A percentile compares a stretch with the other conserved stretches of the same genome.
Evolutionary conservation across 1,140 invertebrate species (phyloP).

Genomic region (Thaumetopoea pityocampa): DNA sequence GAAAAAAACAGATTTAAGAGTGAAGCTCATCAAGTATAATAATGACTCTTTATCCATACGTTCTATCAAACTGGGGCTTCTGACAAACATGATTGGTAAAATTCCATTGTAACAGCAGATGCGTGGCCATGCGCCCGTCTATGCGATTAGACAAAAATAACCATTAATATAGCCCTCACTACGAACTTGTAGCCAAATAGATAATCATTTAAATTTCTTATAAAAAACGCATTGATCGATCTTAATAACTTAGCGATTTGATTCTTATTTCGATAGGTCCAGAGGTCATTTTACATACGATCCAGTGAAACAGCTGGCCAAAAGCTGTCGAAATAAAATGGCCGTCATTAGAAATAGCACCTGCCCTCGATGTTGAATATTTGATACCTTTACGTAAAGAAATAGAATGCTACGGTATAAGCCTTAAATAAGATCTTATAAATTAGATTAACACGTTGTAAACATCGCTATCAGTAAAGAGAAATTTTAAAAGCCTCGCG

Average conservation of each 20-base stretch:
- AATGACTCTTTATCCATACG: no score
- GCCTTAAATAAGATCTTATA: neutral
- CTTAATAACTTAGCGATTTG: neutral
- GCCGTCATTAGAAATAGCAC: slow-evolving; percentile 37
- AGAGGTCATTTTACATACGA: slow-evolving; percentile 15
- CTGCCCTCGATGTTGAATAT: slow-evolving; percentile 45
- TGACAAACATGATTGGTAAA: slow-evolving; percentile 5
- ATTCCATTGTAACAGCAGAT: slow-evolving; percentile 25
- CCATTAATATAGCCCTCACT: slow-evolving; percentile 20
- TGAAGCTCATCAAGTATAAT: no score
- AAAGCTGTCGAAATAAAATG: slow-evolving; percentile 39
- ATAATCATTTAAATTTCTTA: slow-evolving; percentile 5
- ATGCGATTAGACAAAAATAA: slow-evolving; percentile 24
- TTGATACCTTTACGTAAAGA: slow-evolving; percentile 10
- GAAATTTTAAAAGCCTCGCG: no score
- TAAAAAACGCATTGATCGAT: slow-evolving; percentile 12
- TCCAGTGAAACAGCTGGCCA: slow-evolving; percentile 21
- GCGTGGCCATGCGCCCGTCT: slow-evolving; percentile 22
- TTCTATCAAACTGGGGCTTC: neutral
- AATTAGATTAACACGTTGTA: slow-evolving; percentile 6
- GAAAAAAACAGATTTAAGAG: no score
- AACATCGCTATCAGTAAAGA: neutral
- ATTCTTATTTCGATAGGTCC: slow-evolving; percentile 20
- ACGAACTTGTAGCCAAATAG: slow-evolving; percentile 9
- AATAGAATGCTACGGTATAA: neutral